Evolutionary conservation across 2,113 vertebrate species (phyloP).

Genomic region (Pterocles burchelli): DNA sequence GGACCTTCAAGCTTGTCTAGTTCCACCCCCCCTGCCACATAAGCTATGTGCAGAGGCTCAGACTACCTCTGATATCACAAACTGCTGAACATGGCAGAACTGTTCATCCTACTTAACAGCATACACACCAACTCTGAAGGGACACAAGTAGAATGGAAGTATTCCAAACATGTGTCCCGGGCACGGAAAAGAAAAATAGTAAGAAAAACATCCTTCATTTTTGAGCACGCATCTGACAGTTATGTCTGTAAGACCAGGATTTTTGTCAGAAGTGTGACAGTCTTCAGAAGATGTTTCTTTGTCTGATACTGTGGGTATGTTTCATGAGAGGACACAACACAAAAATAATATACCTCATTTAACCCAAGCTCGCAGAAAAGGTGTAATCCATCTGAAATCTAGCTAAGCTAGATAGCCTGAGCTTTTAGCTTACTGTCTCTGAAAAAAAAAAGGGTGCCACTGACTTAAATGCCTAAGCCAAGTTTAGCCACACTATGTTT

Average conservation of each 20-base stretch:
- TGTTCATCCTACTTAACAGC: not conserved
- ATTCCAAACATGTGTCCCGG: not conserved
- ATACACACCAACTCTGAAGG: not conserved
- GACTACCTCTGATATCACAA: no score
- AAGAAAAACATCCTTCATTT: not conserved
- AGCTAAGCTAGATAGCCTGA: not conserved
- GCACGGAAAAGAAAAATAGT: not conserved
- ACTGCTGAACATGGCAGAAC: not conserved
- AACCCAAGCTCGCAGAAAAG: not conserved
- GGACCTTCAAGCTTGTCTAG: no score
- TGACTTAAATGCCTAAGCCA: not conserved
- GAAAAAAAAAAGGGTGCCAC: not conserved
- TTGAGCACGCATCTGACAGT: fast-evolving
- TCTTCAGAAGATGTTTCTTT: not conserved
- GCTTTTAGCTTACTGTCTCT: not conserved
- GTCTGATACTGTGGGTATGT: not conserved
- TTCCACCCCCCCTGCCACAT: no score
- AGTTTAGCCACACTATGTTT: not conserved
- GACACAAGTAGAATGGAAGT: not conserved
- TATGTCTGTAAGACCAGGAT: not conserved
- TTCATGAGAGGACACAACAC: not conserved
- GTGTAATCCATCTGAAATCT: not conserved
- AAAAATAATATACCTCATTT: not conserved
- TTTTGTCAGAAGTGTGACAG: not conserved
- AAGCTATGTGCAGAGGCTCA: no score